These are phyloP conservation scores for Carassius gibelio DNA, from an alignment of 2,113 vertebrate genomes.

Conservation along the genomic window DNA sequence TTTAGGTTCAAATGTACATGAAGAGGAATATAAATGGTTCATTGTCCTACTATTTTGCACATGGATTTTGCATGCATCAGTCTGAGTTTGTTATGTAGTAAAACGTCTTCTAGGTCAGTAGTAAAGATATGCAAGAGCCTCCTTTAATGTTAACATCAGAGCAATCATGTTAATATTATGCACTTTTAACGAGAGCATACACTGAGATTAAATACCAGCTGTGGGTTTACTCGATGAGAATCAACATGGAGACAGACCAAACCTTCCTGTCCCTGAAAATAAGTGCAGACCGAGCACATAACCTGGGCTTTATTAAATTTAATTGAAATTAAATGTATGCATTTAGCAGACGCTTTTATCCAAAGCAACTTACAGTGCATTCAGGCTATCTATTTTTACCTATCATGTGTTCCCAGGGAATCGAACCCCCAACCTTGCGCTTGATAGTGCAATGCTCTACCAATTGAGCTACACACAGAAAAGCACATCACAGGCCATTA, in stretches of 20 bases:
- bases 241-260: not conserved
- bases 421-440: too few relatives aligned
- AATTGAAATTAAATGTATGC: too few relatives aligned
- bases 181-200: not conserved
- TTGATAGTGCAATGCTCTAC: too few relatives aligned
- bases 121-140: not conserved
- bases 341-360: too few relatives aligned
- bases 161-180: not conserved
- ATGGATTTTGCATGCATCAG: not conserved
- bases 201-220: not conserved
- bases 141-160: constrained; percentile 9
- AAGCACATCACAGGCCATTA: constrained; percentile 9
- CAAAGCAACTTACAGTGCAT: too few relatives aligned
- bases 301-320: not conserved
- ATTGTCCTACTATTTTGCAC: not conserved
- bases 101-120: not conserved
- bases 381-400: too few relatives aligned
- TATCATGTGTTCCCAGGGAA: too few relatives aligned
- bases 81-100: not conserved
- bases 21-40: not conserved
- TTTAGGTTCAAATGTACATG: not conserved
- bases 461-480: not conserved
- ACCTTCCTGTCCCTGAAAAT: not conserved
- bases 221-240: not conserved
- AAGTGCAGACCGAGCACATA: not conserved